phyloP scores from a whole-genome alignment of 2,113 vertebrate species.

The Neolamprologus falcicula region DNA sequence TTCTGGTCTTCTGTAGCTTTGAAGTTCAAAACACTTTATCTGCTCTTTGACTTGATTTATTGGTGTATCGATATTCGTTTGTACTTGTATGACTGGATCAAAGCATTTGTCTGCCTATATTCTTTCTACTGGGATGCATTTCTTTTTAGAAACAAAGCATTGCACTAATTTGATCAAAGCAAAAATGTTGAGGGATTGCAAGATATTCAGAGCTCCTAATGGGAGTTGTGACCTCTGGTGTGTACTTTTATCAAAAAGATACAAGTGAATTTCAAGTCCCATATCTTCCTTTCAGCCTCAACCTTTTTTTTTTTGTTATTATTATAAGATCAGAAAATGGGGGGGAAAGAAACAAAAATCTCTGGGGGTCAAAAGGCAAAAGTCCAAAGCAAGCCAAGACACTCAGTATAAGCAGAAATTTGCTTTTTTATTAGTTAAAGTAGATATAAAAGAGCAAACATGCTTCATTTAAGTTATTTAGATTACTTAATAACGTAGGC shows the following conservation, averaged over 20 bases:
- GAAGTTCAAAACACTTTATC: conserved; percentile 11
- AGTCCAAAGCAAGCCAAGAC: neutral
- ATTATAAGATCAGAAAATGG: neutral
- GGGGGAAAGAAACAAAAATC: neutral
- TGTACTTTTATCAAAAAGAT: neutral
- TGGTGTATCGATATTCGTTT: conserved; percentile 23
- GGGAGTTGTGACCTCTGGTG: conserved; percentile 14
- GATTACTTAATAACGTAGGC: neutral
- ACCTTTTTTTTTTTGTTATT: neutral
- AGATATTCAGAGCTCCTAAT: neutral
- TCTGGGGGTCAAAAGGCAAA: neutral
- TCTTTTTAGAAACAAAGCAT: conserved; percentile 9
- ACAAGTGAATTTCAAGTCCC: neutral
- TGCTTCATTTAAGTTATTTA: neutral
- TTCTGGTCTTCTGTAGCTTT: conserved; percentile 2
- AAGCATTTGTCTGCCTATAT: conserved; percentile 16
- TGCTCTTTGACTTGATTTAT: conserved; percentile 7
- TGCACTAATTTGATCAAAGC: conserved; percentile 39
- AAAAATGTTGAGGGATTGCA: neutral
- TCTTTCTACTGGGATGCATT: neutral
- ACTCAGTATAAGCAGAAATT: neutral
- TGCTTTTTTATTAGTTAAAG: neutral
- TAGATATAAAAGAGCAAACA: neutral
- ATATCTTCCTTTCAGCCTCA: neutral
- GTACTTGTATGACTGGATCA: conserved; percentile 33